These are phyloP conservation scores for Antechinus stuartii DNA, from an alignment of 2,113 vertebrate genomes.

Conservation along the genomic window DNA sequence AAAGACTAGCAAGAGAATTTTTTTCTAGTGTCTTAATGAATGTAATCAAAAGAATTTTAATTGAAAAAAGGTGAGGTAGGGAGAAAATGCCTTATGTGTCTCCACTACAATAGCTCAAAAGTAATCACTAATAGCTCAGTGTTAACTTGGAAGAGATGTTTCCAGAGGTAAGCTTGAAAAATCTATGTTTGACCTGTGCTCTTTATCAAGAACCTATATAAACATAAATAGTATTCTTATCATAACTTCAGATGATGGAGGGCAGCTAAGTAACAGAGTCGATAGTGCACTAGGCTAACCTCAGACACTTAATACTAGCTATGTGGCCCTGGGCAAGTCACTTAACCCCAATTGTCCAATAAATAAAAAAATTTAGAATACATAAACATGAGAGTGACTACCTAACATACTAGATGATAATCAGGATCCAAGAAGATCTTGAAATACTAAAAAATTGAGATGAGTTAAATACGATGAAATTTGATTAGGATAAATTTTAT, in stretches of 20 bases:
- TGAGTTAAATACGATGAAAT: background rate
- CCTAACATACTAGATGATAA: background rate
- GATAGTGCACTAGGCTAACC: too few relatives aligned
- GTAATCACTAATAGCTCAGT: background rate
- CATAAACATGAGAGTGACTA: background rate
- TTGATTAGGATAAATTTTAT: background rate
- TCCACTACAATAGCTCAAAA: background rate
- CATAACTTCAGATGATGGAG: background rate
- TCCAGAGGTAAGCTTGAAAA: background rate
- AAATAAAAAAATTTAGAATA: background rate
- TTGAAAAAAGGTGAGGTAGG: background rate
- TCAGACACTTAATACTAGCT: too few relatives aligned
- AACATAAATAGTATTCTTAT: background rate
- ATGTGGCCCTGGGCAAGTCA: too few relatives aligned
- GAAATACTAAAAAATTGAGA: background rate
- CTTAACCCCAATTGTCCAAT: too few relatives aligned
- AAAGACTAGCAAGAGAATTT: background rate
- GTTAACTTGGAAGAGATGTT: background rate
- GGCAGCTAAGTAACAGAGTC: too few relatives aligned
- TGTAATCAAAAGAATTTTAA: background rate
- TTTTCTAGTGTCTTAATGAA: background rate
- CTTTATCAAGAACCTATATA: background rate
- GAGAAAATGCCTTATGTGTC: background rate
- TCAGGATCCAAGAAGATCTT: background rate
- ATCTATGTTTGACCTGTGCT: background rate